Percentiles rank a stretch among this genome's conserved stretches.
Evolutionary conservation across 92 coral and sea anemone species (phyloP).

Genomic region (Actinernus sp.): DNA sequence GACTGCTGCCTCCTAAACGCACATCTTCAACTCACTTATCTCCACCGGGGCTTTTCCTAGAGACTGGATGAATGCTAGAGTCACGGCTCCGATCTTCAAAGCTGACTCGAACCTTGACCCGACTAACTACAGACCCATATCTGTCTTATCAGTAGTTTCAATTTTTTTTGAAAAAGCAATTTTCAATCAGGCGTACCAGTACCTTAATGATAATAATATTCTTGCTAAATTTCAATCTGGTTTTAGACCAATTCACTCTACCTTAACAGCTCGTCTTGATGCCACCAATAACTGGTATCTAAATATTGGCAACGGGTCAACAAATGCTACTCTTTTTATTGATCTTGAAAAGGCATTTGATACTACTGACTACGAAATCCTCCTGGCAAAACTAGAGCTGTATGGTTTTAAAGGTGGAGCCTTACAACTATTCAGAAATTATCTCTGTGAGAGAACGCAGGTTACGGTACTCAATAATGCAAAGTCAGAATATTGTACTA

Average conservation of each 20-base stretch:
- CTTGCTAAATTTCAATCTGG: too few species aligned
- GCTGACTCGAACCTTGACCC: not conserved
- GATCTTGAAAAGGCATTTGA: not conserved
- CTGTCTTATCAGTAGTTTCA: too few species aligned
- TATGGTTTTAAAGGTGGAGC: not conserved
- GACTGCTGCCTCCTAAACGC: too few species aligned
- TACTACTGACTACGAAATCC: not conserved
- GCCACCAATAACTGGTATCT: not conserved
- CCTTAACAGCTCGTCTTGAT: too few species aligned
- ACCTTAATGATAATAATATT: too few species aligned
- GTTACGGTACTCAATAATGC: too few species aligned
- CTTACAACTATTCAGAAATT: not conserved
- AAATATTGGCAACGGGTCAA: not conserved
- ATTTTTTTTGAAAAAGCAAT: too few species aligned
- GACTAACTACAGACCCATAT: constrained; percentile 22
- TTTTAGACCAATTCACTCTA: too few species aligned
- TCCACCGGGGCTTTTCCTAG: not conserved
- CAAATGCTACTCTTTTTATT: not conserved
- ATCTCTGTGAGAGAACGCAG: too few species aligned
- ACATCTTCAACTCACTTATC: too few species aligned
- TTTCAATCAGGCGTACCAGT: too few species aligned
- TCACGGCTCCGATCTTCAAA: not conserved
- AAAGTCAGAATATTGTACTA: not conserved
- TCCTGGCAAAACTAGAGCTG: not conserved
- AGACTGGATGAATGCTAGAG: too few species aligned